phyloP scores from a whole-genome alignment of 2,113 vertebrate genomes.

The Alectura lathami region DNA sequence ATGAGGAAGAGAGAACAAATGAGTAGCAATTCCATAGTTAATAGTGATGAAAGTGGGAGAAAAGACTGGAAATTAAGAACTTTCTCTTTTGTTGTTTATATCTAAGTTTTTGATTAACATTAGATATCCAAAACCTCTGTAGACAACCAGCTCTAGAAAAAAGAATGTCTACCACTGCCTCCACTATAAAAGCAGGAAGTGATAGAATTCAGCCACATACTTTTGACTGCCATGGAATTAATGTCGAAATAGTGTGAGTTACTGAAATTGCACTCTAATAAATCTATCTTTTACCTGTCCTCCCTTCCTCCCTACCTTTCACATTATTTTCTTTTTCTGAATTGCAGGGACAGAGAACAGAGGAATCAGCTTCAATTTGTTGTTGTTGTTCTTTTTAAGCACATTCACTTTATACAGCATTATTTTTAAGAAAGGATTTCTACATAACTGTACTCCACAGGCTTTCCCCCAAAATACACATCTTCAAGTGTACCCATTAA shows the following conservation, averaged over 20 bases:
- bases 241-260: background rate
- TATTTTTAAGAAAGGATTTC: background rate
- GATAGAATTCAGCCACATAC: background rate
- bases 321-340: background rate
- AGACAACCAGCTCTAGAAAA: background rate
- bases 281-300: background rate
- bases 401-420: background rate
- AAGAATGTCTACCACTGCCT: background rate
- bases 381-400: background rate
- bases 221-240: background rate
- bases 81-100: background rate
- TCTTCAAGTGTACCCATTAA: background rate
- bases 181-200: background rate
- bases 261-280: background rate
- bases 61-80: background rate
- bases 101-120: background rate
- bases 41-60: background rate
- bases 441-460: background rate
- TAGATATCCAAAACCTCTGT: background rate
- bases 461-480: fast-evolving
- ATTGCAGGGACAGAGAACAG: background rate
- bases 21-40: background rate
- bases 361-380: background rate
- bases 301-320: too few species aligned
- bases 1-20: background rate